phyloP scores from a whole-genome alignment of 2,888 invertebrate genomes.

The Uloborus plumipes region DNA sequence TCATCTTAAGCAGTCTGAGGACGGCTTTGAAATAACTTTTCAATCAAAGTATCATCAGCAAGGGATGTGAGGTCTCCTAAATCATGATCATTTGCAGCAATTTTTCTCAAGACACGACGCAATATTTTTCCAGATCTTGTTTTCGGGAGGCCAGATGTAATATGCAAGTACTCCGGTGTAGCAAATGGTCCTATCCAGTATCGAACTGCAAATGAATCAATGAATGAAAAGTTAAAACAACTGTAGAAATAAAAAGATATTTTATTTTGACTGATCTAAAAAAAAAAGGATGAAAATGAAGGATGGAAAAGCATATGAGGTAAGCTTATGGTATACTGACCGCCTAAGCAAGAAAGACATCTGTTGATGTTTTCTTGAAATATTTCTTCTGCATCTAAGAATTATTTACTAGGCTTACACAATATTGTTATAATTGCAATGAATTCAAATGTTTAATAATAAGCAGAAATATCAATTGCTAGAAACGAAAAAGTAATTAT shows the following conservation, averaged over 20 bases:
- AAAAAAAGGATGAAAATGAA: too few species aligned
- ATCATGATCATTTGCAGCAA: conserved; percentile 89
- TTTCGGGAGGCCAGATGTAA: conserved; percentile 87
- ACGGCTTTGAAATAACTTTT: conserved; percentile 77
- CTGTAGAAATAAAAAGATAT: neutral
- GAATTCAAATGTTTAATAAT: too few species aligned
- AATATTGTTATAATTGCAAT: too few species aligned
- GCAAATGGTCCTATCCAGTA: conserved; percentile 96
- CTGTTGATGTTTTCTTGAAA: too few species aligned
- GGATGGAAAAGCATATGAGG: too few species aligned
- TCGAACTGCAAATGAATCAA: conserved; percentile 77
- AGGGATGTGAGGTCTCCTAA: conserved; percentile 95
- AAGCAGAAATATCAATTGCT: too few species aligned
- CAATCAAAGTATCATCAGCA: conserved; percentile 90
- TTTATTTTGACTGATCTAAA: neutral
- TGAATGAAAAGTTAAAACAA: neutral
- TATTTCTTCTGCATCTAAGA: too few species aligned
- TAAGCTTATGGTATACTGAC: too few species aligned
- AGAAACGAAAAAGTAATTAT: too few species aligned
- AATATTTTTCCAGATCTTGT: conserved; percentile 99
- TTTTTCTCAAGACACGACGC: conserved; percentile 92
- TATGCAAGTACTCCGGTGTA: conserved; percentile 91
- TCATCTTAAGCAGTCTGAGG: conserved; percentile 26
- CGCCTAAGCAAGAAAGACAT: too few species aligned
- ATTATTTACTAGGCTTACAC: too few species aligned